A percentile compares a stretch with the other conserved stretches of the same genome.
These are phyloP conservation scores for Folsomia candida DNA, from an alignment of 2,888 invertebrate genomes.

Conservation along the genomic window DNA sequence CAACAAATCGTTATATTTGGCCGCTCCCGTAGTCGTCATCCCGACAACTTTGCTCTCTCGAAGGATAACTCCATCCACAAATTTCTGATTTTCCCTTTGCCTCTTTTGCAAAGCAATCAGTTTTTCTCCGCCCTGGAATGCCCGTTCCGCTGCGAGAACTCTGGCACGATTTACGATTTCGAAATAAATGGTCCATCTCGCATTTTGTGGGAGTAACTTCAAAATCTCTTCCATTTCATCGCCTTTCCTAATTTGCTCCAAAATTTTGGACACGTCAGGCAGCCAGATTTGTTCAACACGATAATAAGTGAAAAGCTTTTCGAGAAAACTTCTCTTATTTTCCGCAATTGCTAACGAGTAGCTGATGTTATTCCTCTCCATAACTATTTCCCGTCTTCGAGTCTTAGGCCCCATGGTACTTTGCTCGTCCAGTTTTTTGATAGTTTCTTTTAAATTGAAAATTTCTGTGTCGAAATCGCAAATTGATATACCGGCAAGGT, in stretches of 20 bases:
- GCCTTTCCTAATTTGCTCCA: constrained; percentile 14
- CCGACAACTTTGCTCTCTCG: constrained; percentile 54
- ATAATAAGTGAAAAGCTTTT: constrained; percentile 24
- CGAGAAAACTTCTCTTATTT: constrained; percentile 27
- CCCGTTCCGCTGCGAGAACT: constrained; percentile 46
- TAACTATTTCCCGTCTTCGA: neutral
- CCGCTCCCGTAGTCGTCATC: constrained; percentile 75
- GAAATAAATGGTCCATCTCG: constrained; percentile 44
- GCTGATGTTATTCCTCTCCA: too few species aligned
- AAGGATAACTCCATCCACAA: constrained; percentile 39
- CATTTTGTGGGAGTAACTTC: constrained; percentile 19
- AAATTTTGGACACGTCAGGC: constrained; percentile 27
- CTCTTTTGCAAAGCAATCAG: constrained; percentile 55
- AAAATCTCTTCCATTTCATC: neutral
- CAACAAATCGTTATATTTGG: constrained; percentile 65
- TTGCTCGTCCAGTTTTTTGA: neutral
- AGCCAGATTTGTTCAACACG: constrained; percentile 28
- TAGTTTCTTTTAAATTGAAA: too few species aligned
- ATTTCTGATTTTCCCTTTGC: constrained; percentile 18
- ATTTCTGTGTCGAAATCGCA: too few species aligned
- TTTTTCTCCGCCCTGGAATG: constrained; percentile 59
- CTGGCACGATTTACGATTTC: constrained; percentile 38
- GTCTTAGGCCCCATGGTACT: neutral
- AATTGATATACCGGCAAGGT: neutral
- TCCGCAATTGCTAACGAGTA: neutral